phyloP scores from a whole-genome alignment of 2,797 vertebrate species.

The Sebastolobus altivelis region DNA sequence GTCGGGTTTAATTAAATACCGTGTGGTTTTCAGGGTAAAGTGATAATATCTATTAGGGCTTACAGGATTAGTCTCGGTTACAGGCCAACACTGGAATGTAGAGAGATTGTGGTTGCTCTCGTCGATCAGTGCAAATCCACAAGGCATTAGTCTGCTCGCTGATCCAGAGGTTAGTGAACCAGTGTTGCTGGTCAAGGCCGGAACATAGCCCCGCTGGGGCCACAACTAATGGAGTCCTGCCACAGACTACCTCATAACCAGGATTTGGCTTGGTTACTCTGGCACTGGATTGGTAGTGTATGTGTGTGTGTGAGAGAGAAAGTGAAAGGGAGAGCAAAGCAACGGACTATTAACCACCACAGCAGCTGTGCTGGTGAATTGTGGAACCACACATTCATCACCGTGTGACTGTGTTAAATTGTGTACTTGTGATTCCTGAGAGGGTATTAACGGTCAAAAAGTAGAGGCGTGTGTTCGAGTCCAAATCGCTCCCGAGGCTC shows the following conservation, averaged over 20 bases:
- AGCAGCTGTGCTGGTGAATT: slow-evolving; percentile 65
- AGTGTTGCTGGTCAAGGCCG: slow-evolving; percentile 50
- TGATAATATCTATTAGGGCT: slow-evolving; percentile 80
- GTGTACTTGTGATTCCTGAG: slow-evolving; percentile 23
- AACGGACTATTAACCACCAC: slow-evolving; percentile 57
- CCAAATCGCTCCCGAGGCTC: slow-evolving; percentile 49
- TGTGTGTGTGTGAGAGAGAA: slow-evolving; percentile 25
- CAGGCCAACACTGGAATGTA: slow-evolving; percentile 64
- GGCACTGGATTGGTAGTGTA: slow-evolving; percentile 47
- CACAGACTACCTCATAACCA: slow-evolving; percentile 68
- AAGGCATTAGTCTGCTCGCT: slow-evolving; percentile 56
- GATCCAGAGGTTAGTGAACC: slow-evolving; percentile 57
- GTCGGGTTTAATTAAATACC: slow-evolving; percentile 67
- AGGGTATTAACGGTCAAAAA: slow-evolving; percentile 35
- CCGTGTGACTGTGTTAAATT: slow-evolving; percentile 25
- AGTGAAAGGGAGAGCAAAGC: slow-evolving; percentile 41
- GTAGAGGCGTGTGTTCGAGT: slow-evolving; percentile 37
- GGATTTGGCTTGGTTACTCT: slow-evolving; percentile 53
- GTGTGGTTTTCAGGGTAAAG: slow-evolving; percentile 68
- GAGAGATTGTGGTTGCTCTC: slow-evolving; percentile 56
- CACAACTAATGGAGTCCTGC: slow-evolving; percentile 61
- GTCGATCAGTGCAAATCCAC: slow-evolving; percentile 63
- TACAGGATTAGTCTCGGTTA: slow-evolving; percentile 77
- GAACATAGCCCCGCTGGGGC: slow-evolving; percentile 40
- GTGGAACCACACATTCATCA: slow-evolving; percentile 62